Percentiles rank a stretch among this genome's conserved stretches.
phyloP scores from a whole-genome alignment of 35 echinoderm and acorn worm species.

The Diadema setosum region DNA sequence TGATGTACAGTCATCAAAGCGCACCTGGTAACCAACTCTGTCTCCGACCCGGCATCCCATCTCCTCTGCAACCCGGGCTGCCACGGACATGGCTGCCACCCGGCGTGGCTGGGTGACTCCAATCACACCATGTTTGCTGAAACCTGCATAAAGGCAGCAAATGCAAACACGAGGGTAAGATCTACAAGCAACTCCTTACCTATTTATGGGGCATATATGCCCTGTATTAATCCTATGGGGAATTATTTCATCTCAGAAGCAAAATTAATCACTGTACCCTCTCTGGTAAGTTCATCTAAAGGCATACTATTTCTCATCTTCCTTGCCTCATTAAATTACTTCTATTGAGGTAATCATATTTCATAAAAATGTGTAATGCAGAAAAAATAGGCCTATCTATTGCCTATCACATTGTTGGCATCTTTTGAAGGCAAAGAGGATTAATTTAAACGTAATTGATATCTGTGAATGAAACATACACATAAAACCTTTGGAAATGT shows the following conservation, averaged over 20 bases:
- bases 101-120: conserved; percentile 96
- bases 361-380: too few relatives aligned
- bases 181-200: neutral
- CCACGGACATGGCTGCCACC: conserved; percentile 93
- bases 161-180: neutral
- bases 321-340: too few relatives aligned
- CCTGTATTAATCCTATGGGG: neutral
- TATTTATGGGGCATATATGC: neutral
- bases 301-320: too few relatives aligned
- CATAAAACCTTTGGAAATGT: too few relatives aligned
- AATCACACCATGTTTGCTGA: conserved; percentile 76
- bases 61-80: conserved; percentile 90
- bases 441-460: too few relatives aligned
- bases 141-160: conserved; percentile 56
- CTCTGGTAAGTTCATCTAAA: too few relatives aligned
- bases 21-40: conserved; percentile 89
- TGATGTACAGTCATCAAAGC: conserved; percentile 97
- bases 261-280: neutral
- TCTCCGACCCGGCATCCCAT: conserved; percentile 64
- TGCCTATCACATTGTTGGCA: too few relatives aligned
- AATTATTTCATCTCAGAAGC: neutral
- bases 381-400: too few relatives aligned
- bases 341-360: too few relatives aligned
- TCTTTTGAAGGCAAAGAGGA: too few relatives aligned
- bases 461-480: too few relatives aligned